Evolutionary conservation across 1,140 invertebrate genomes (phyloP).

Genomic region (Muscidifurax raptorellus): DNA sequence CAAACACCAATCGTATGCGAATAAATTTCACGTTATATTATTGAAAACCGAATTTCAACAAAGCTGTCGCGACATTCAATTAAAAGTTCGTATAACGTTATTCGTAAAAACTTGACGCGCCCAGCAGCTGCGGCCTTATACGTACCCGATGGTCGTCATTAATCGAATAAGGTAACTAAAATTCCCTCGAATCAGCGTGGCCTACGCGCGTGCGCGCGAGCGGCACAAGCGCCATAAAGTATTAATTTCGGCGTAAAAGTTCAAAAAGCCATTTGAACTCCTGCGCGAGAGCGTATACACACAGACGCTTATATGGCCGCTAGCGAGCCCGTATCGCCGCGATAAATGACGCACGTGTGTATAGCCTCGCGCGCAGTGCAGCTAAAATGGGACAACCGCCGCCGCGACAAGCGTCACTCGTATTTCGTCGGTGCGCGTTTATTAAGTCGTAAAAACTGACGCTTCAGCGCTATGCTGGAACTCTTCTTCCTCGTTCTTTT

Average conservation of each 20-base stretch:
- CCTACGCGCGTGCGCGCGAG: neutral
- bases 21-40: no score
- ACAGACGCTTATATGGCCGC: neutral
- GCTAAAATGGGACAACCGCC: neutral
- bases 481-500: neutral
- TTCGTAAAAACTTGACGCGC: neutral
- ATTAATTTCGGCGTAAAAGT: conserved; percentile 19
- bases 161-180: neutral
- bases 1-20: no score
- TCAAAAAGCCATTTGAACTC: conserved; percentile 9
- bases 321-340: neutral
- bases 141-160: neutral
- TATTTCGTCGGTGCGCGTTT: conserved; percentile 14
- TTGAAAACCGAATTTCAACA: no score
- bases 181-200: neutral
- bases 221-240: neutral
- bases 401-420: conserved; percentile 24
- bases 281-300: neutral
- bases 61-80: no score
- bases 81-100: neutral
- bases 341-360: conserved; percentile 8
- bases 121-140: neutral
- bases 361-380: neutral
- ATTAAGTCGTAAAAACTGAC: conserved; percentile 43
- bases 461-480: neutral